phyloP scores from a whole-genome alignment of 2,888 invertebrate genomes.

The Eupithecia vulgata region DNA sequence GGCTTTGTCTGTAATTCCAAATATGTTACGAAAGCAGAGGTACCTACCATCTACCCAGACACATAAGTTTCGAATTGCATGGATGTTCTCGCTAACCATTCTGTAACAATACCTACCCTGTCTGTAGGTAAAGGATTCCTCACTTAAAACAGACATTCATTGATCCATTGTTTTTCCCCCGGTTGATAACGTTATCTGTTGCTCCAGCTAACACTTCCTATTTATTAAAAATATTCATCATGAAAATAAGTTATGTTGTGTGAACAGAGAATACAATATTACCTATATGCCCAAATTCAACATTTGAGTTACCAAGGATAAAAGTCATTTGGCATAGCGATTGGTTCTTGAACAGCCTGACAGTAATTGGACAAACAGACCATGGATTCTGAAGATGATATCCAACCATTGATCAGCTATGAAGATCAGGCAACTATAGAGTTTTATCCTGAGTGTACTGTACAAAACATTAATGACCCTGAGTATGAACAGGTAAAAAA shows the following conservation, averaged over 20 bases:
- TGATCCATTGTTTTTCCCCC: not conserved
- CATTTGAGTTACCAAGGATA: not conserved
- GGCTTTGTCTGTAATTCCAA: not conserved
- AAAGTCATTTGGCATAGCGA: not conserved
- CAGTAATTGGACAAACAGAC: not conserved
- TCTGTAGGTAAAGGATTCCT: not conserved
- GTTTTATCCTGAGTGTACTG: constrained; percentile 52
- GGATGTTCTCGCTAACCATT: not conserved
- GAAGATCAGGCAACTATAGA: constrained; percentile 51
- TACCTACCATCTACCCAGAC: not conserved
- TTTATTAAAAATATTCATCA: not conserved
- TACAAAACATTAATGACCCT: constrained; percentile 66
- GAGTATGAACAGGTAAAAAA: constrained; percentile 73
- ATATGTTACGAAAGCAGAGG: not conserved
- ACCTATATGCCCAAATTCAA: not conserved
- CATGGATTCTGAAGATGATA: constrained; percentile 72
- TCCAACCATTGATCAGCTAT: constrained; percentile 70
- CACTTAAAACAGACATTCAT: constrained; percentile 1
- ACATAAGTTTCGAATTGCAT: constrained; percentile 3
- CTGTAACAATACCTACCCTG: not conserved
- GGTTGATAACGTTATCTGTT: constrained; percentile 17
- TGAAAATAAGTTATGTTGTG: not conserved
- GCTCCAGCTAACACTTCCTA: not conserved
- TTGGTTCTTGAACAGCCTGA: not conserved
- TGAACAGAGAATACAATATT: not conserved